Percentiles rank a stretch among this genome's conserved stretches.
phyloP scores from a whole-genome alignment of 2,888 invertebrate genomes.

The Netelia melanura region DNA sequence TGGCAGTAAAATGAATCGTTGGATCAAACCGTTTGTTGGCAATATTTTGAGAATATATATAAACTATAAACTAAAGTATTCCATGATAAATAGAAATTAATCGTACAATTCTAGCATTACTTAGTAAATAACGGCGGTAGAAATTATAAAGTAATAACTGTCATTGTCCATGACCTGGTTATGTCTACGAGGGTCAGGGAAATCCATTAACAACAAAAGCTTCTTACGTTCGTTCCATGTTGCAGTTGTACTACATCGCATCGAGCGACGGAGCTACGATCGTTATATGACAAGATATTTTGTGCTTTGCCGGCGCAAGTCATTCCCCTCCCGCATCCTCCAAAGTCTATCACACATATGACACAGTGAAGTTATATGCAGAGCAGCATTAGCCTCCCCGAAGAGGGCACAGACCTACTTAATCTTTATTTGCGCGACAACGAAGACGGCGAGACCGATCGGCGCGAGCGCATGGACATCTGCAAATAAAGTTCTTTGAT shows the following conservation, averaged over 20 bases:
- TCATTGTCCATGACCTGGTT: not conserved
- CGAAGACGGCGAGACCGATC: slow-evolving; percentile 68
- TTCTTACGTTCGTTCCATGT: not conserved
- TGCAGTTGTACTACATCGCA: not conserved
- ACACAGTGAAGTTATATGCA: slow-evolving; percentile 49
- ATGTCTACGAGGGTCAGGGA: slow-evolving; percentile 10
- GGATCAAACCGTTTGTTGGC: too few relatives aligned
- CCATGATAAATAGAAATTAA: too few relatives aligned
- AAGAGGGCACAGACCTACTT: slow-evolving; percentile 74
- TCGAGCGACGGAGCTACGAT: slow-evolving; percentile 10
- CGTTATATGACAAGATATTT: slow-evolving; percentile 3
- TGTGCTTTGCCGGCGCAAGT: too few relatives aligned
- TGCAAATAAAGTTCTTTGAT: slow-evolving; percentile 76
- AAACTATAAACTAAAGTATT: too few relatives aligned
- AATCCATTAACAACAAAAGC: not conserved
- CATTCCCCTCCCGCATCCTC: not conserved
- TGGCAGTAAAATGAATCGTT: too few relatives aligned
- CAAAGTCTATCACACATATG: slow-evolving; percentile 6
- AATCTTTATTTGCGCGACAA: slow-evolving; percentile 74
- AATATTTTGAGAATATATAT: too few relatives aligned
- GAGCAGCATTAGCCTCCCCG: slow-evolving; percentile 54
- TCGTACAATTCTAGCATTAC: not conserved
- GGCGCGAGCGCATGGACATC: slow-evolving; percentile 61
- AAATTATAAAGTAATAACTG: not conserved
- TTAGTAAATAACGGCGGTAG: not conserved